Conservation (phyloP, 2,113 vertebrate species). For the Heterochromis multidens region DNA sequence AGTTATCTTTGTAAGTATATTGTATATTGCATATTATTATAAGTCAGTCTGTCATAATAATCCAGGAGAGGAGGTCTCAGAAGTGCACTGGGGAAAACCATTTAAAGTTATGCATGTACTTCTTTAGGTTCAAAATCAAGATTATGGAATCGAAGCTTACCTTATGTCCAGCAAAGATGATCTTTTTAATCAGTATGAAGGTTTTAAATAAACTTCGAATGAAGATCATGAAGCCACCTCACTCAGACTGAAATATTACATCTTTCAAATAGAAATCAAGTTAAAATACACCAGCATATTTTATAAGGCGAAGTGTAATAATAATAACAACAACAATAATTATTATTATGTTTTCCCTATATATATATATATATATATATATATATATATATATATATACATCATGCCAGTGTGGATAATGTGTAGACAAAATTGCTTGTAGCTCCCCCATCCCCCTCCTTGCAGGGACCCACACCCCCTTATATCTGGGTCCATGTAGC, state of each 20-base stretch:
- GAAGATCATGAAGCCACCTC: not conserved
- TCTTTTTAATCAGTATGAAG: not conserved
- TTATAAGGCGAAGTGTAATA: not conserved
- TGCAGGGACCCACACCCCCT: conserved; percentile 15
- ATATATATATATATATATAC: not conserved
- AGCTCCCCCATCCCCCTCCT: conserved; percentile 56
- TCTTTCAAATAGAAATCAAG: not conserved
- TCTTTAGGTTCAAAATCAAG: not conserved
- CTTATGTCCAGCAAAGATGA: not conserved
- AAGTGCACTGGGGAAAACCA: not conserved
- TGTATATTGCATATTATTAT: not conserved
- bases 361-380: not conserved
- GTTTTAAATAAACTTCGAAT: not conserved
- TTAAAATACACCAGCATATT: not conserved
- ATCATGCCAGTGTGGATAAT: conserved; percentile 19
- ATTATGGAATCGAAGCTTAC: not conserved
- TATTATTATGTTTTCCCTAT: not conserved
- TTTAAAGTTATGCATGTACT: not conserved
- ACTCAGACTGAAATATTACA: not conserved
- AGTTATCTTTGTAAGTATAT: not conserved
- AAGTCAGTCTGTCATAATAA: not conserved
- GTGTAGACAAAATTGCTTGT: conserved; percentile 32
- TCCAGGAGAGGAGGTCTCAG: not conserved
- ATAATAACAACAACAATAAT: not conserved
- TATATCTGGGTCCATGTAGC: not conserved